Percentiles rank a stretch among this genome's conserved stretches.
Evolutionary conservation across 64 coral and sea anemone genomes (phyloP).

Genomic region (Montipora foliosa): DNA sequence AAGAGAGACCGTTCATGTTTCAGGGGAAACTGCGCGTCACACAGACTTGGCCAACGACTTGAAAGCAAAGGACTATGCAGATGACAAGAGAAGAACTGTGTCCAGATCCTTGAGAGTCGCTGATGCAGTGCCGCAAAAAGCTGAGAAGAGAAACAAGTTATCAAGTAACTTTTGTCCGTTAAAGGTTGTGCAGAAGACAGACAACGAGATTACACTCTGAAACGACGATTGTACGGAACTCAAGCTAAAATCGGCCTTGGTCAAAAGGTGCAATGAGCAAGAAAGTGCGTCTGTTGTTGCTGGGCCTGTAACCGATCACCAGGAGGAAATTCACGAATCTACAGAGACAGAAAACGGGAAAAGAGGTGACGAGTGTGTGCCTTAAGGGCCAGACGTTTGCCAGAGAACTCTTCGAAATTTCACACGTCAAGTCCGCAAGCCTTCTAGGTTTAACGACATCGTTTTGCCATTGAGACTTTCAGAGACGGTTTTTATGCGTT

Average conservation of each 20-base stretch:
- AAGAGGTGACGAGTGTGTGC: too few relatives aligned
- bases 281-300: not conserved
- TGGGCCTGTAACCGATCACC: too few relatives aligned
- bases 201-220: slow-evolving; percentile 26
- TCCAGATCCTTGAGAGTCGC: slow-evolving; percentile 12
- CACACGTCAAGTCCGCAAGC: too few relatives aligned
- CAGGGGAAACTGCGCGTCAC: not conserved
- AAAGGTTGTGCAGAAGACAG: slow-evolving; percentile 41
- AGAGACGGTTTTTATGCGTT: too few relatives aligned
- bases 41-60: slow-evolving; percentile 36
- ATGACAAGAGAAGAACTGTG: slow-evolving; percentile 23
- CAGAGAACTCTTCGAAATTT: too few relatives aligned
- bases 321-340: too few relatives aligned
- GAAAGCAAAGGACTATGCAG: slow-evolving; percentile 36
- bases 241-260: slow-evolving; percentile 39
- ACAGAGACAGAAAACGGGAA: too few relatives aligned
- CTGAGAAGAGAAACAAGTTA: slow-evolving; percentile 45
- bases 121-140: slow-evolving; percentile 40
- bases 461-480: too few relatives aligned
- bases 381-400: not conserved
- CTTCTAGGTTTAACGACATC: too few relatives aligned
- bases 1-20: not conserved
- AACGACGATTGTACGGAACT: slow-evolving; percentile 19
- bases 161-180: slow-evolving; percentile 33
- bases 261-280: slow-evolving; percentile 28